phyloP scores from a whole-genome alignment of 1,140 invertebrate species.

The Dufourea novaeangliae region DNA sequence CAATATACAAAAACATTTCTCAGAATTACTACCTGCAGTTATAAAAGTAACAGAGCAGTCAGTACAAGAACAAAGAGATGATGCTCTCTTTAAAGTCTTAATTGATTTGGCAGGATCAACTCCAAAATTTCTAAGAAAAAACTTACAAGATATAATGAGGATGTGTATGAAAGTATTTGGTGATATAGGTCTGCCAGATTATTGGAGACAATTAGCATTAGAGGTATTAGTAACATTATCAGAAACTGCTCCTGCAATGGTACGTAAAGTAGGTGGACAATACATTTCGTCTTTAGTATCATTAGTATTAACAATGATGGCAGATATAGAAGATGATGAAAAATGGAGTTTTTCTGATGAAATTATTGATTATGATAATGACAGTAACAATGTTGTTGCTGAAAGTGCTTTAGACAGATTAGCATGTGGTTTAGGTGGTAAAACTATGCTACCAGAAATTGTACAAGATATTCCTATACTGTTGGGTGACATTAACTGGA shows the following conservation, averaged over 20 bases:
- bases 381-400: constrained; percentile 96
- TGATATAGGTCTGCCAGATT: constrained; percentile 87
- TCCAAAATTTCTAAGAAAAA: constrained; percentile 94
- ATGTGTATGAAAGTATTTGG: constrained; percentile 93
- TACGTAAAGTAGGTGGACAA: constrained; percentile 93
- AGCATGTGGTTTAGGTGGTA: constrained; percentile 97
- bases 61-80: constrained; percentile 93
- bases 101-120: constrained; percentile 96
- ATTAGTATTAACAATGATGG: constrained; percentile 96
- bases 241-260: constrained; percentile 97
- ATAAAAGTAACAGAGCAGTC: constrained; percentile 89
- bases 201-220: constrained; percentile 94
- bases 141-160: constrained; percentile 93
- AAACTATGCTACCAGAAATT: constrained; percentile 95
- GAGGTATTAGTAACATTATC: constrained; percentile 97
- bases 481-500: constrained; percentile 92
- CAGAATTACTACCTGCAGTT: constrained; percentile 90
- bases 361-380: constrained; percentile 88
- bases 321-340: constrained; percentile 96
- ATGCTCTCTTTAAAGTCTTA: constrained; percentile 93
- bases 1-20: constrained; percentile 92
- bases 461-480: constrained; percentile 92
- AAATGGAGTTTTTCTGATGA: constrained; percentile 88
- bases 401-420: constrained; percentile 98
- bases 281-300: constrained; percentile 91